A percentile compares a stretch with the other conserved stretches of the same genome.
phyloP scores from a whole-genome alignment of 1,140 invertebrate genomes.

The Drosophila persimilis region DNA sequence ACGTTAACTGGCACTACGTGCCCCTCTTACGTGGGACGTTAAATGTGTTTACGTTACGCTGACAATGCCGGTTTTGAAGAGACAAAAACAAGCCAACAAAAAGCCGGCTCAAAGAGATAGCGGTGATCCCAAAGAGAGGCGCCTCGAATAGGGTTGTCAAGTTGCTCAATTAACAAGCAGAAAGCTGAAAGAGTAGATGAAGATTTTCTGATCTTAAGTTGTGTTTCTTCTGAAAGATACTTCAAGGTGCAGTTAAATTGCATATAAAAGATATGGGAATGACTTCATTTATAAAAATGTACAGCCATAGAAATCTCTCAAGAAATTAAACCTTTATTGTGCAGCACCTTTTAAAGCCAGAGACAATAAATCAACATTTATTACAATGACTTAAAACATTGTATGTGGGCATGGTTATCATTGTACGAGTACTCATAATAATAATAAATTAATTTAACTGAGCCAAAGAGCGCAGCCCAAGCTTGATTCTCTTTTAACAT shows the following conservation, averaged over 20 bases:
- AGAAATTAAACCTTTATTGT: conserved; percentile 27
- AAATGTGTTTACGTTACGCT: conserved; percentile 23
- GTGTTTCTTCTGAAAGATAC: not conserved
- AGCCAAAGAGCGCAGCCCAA: conserved; percentile 17
- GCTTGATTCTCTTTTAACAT: conserved; percentile 22
- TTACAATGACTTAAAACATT: conserved; percentile 49
- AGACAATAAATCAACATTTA: conserved; percentile 66
- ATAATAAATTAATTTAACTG: conserved; percentile 27
- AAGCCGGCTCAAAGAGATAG: conserved; percentile 49
- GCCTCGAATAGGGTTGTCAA: conserved; percentile 46
- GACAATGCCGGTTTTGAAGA: conserved; percentile 46
- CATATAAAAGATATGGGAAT: conserved; percentile 1
- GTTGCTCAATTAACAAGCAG: not conserved
- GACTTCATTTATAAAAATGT: conserved; percentile 30
- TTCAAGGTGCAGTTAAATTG: conserved; percentile 15
- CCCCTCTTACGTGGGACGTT: conserved; percentile 13
- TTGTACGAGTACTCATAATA: conserved; percentile 9
- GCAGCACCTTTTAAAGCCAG: conserved; percentile 61
- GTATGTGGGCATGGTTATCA: conserved; percentile 31
- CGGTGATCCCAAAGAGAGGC: conserved; percentile 39
- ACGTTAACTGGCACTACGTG: conserved; percentile 22
- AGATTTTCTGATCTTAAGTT: too few species aligned
- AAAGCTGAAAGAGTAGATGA: not conserved
- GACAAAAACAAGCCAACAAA: conserved; percentile 7
- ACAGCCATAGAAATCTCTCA: conserved; percentile 8